Percentiles rank a stretch among this genome's conserved stretches.
These are phyloP conservation scores for Mechanitis messenoides DNA, from an alignment of 2,888 invertebrate genomes.

Conservation along the genomic window DNA sequence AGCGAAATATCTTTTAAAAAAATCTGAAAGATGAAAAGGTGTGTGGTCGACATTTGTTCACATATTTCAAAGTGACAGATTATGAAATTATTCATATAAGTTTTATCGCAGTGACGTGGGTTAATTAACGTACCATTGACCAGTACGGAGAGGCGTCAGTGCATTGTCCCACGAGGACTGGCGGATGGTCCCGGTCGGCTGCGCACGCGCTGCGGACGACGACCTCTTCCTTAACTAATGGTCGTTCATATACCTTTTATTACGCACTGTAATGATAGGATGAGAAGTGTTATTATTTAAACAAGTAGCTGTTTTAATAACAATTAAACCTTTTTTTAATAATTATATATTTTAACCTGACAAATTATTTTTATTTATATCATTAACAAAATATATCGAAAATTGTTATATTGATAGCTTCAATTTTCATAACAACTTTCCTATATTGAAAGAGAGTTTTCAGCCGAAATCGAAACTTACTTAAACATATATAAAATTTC, in stretches of 20 bases:
- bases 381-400: too few relatives aligned
- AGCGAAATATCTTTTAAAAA: neutral
- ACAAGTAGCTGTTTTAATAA: neutral
- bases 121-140: constrained; percentile 14
- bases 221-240: constrained; percentile 39
- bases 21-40: neutral
- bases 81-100: neutral
- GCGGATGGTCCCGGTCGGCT: constrained; percentile 53
- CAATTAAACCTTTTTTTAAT: neutral
- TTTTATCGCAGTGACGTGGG: neutral
- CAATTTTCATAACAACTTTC: too few relatives aligned
- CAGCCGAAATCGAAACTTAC: too few relatives aligned
- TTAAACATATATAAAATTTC: too few relatives aligned
- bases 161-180: constrained; percentile 60
- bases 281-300: neutral
- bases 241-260: constrained; percentile 5
- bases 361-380: neutral
- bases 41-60: too few relatives aligned
- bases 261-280: neutral
- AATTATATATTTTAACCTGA: neutral
- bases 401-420: too few relatives aligned
- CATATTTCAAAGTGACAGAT: too few relatives aligned
- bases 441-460: too few relatives aligned
- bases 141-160: constrained; percentile 31
- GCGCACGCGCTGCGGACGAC: constrained; percentile 45